phyloP scores from a whole-genome alignment of 1,140 invertebrate species.

The Mya arenaria region DNA sequence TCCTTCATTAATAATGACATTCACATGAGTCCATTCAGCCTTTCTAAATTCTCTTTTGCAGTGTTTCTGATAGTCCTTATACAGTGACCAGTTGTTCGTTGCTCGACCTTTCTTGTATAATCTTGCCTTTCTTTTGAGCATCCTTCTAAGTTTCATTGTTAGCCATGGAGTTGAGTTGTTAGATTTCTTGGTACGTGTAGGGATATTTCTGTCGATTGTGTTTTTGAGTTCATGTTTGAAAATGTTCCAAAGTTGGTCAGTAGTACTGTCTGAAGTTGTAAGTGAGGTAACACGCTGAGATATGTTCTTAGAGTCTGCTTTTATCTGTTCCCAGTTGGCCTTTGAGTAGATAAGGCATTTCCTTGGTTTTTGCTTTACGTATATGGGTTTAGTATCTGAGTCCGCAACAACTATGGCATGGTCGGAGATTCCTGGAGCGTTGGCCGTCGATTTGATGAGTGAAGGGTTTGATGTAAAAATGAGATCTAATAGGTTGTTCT shows the following conservation, averaged over 20 bases:
- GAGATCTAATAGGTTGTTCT: constrained; percentile 24
- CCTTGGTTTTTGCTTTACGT: too few species aligned
- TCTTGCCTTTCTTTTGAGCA: too few species aligned
- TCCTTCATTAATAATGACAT: constrained; percentile 53
- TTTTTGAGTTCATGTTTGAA: too few species aligned
- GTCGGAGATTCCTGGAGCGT: constrained; percentile 42
- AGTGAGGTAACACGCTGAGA: too few species aligned
- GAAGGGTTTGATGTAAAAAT: constrained; percentile 34
- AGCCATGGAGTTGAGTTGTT: too few species aligned
- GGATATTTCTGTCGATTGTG: too few species aligned
- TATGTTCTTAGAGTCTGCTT: too few species aligned
- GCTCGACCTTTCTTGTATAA: too few species aligned
- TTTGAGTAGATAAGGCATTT: too few species aligned
- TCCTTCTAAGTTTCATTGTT: too few species aligned
- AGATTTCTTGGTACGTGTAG: neutral
- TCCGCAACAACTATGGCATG: constrained; percentile 19
- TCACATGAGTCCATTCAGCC: constrained; percentile 58
- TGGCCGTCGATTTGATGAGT: constrained; percentile 5
- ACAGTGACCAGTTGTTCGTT: constrained; percentile 4
- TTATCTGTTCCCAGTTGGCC: constrained; percentile 26
- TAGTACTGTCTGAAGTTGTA: too few species aligned
- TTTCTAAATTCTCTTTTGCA: constrained; percentile 49
- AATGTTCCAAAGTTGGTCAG: neutral
- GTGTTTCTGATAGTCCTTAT: constrained; percentile 40
- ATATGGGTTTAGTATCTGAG: constrained; percentile 13